Percentiles rank a stretch among this genome's conserved stretches.
Conservation (phyloP, 2,888 invertebrate genomes). For the Agrochola lychnidis region DNA sequence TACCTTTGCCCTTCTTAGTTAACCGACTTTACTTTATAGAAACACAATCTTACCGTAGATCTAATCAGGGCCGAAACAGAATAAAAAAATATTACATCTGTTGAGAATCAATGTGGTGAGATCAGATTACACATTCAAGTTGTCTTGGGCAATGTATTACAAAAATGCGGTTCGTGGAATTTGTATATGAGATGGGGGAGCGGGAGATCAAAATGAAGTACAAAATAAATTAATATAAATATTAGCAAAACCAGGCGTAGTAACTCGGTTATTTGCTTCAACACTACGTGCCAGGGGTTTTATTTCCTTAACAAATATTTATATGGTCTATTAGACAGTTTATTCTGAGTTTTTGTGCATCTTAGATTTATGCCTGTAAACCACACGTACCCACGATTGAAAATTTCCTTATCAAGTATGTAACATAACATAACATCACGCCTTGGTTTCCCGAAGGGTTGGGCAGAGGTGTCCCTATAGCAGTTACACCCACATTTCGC, state of each 20-base stretch:
- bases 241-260: not conserved
- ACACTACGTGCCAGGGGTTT: fast-evolving
- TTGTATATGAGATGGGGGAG: not conserved
- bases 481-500: too few species aligned
- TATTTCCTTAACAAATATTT: not conserved
- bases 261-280: too few species aligned
- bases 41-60: slow-evolving; percentile 52
- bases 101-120: slow-evolving; percentile 49
- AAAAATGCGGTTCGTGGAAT: slow-evolving; percentile 45
- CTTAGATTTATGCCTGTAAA: not conserved
- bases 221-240: slow-evolving; percentile 1
- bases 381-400: too few species aligned
- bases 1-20: slow-evolving; percentile 39
- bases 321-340: not conserved
- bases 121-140: slow-evolving; percentile 61
- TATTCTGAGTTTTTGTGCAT: not conserved
- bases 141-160: slow-evolving; percentile 50
- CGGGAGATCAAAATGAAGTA: slow-evolving; percentile 1
- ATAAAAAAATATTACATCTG: slow-evolving; percentile 56
- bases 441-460: too few species aligned
- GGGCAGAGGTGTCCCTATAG: too few species aligned
- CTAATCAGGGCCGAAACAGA: slow-evolving; percentile 41
- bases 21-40: slow-evolving; percentile 33
- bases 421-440: too few species aligned
- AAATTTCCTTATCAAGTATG: too few species aligned